A percentile compares a stretch with the other conserved stretches of the same genome.
Conservation (phyloP, 2,797 vertebrate species). For the Kryptolebias ocellatus region DNA sequence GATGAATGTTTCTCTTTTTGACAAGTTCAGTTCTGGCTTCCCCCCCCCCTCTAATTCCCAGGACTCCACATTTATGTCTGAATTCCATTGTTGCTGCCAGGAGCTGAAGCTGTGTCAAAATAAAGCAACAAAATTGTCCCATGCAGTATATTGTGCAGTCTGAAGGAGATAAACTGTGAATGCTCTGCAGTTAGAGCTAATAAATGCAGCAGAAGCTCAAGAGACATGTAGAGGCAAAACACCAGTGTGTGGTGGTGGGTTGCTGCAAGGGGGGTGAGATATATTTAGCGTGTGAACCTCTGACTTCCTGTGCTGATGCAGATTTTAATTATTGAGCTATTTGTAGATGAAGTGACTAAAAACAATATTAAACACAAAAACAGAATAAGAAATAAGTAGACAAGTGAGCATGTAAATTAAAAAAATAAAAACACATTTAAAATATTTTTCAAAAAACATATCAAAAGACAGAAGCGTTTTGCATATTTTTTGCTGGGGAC, state of each 20-base stretch:
- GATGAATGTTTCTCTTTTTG: conserved; percentile 44
- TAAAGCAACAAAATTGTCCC: conserved; percentile 18
- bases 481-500: no score
- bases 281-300: conserved; percentile 2
- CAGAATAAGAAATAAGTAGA: no score
- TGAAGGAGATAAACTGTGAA: conserved; percentile 47
- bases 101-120: conserved; percentile 34
- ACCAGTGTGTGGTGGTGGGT: conserved; percentile 22
- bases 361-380: no score
- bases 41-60: conserved; percentile 10
- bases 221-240: conserved; percentile 62
- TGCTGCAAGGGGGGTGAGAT: conserved; percentile 14
- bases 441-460: no score
- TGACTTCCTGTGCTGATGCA: neutral
- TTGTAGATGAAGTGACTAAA: no score
- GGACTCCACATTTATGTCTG: conserved; percentile 14
- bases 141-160: conserved; percentile 28
- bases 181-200: conserved; percentile 54
- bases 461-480: no score
- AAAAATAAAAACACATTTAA: no score
- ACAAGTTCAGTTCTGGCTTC: conserved; percentile 28
- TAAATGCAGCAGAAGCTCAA: conserved; percentile 50
- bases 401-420: no score
- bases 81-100: conserved; percentile 27
- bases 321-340: neutral